phyloP scores from a whole-genome alignment of 2,888 invertebrate genomes.

The Pseudococcus viburni region DNA sequence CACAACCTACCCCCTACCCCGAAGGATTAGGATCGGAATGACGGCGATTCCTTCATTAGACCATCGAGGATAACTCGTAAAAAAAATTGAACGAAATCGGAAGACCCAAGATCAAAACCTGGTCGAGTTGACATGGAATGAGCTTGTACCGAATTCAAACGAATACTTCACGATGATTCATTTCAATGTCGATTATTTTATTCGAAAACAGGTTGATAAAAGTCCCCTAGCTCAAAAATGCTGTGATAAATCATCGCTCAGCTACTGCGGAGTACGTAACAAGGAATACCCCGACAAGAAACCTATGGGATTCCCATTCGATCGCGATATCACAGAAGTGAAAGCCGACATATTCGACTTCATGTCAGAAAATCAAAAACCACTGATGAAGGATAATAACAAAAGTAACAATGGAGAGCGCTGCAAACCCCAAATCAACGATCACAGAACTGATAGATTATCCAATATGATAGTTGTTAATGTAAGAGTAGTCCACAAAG shows the following conservation, averaged over 20 bases:
- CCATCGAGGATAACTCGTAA: too few species aligned
- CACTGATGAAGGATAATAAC: neutral
- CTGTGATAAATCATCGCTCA: slow-evolving; percentile 69
- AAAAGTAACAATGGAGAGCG: too few species aligned
- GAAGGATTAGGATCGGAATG: too few species aligned
- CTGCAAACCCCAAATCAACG: neutral
- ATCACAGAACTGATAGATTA: neutral
- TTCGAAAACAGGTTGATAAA: neutral
- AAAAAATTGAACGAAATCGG: too few species aligned
- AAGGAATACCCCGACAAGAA: slow-evolving; percentile 84
- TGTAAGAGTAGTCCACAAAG: neutral
- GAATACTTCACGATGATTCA: neutral
- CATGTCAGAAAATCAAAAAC: neutral
- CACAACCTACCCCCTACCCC: too few species aligned
- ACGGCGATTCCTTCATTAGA: too few species aligned
- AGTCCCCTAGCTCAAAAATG: neutral
- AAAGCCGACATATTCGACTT: neutral
- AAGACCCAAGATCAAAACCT: too few species aligned
- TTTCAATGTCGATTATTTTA: neutral
- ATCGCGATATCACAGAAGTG: slow-evolving; percentile 72
- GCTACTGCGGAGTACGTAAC: slow-evolving; percentile 85
- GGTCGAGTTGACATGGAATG: too few species aligned
- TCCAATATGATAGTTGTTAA: neutral
- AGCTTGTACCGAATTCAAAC: too few species aligned
- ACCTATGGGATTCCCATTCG: slow-evolving; percentile 90